Conservation (phyloP, 2,888 invertebrate species). For the Adineta ricciae region DNA sequence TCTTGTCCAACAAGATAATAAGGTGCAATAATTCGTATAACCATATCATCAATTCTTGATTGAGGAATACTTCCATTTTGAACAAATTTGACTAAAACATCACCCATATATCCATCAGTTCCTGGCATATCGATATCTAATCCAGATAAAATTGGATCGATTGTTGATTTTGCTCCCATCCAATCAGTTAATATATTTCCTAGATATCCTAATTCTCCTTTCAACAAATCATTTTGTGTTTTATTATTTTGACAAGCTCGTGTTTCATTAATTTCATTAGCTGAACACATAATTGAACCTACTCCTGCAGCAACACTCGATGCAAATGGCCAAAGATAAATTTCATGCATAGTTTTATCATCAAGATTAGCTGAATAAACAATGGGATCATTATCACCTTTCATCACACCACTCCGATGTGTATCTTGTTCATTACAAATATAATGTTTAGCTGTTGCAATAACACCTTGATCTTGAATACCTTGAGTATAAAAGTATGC, state of each 20-base stretch:
- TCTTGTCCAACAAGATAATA: constrained; percentile 7
- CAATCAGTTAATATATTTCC: neutral
- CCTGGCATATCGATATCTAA: constrained; percentile 7
- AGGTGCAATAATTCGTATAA: neutral
- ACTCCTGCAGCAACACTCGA: neutral
- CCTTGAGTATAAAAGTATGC: neutral
- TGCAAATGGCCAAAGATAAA: constrained; percentile 7
- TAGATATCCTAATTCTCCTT: neutral
- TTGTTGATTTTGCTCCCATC: neutral
- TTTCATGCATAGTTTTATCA: neutral
- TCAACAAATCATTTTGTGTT: constrained; percentile 7
- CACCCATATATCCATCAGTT: neutral
- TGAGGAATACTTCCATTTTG: neutral
- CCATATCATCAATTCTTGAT: constrained; percentile 1
- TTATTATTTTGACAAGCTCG: constrained; percentile 1
- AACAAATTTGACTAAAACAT: neutral
- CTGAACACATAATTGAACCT: constrained; percentile 1
- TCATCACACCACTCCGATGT: neutral
- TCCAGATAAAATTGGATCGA: neutral
- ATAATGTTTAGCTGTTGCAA: neutral
- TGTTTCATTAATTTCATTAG: constrained; percentile 2
- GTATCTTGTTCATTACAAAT: too few species aligned
- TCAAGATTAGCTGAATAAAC: too few species aligned
- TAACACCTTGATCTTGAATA: neutral
- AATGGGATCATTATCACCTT: neutral